A percentile compares a stretch with the other conserved stretches of the same genome.
Conservation (phyloP, 2,113 vertebrate genomes). For the Nansenia antarctica region DNA sequence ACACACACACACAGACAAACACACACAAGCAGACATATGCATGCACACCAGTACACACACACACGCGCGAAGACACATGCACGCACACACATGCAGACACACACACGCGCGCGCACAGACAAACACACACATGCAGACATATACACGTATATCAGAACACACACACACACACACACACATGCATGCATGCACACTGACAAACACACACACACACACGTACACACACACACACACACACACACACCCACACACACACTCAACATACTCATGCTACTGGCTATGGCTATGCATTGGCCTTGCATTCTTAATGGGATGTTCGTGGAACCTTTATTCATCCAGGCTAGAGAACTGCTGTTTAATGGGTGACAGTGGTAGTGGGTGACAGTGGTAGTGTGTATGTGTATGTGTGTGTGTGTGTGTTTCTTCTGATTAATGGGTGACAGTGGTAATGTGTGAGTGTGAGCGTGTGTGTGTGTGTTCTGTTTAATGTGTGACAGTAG, state of each 20-base stretch:
- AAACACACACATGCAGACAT: not conserved
- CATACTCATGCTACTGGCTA: not conserved
- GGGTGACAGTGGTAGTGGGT: too few relatives aligned
- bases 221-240: conserved; percentile 1
- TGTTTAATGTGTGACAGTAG: too few relatives aligned
- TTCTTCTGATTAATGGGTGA: too few relatives aligned
- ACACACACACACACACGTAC: not conserved
- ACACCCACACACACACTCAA: not conserved
- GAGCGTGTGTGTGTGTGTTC: too few relatives aligned
- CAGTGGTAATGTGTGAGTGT: too few relatives aligned
- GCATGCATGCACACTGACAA: not conserved
- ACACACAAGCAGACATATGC: not conserved
- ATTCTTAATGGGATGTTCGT: too few relatives aligned
- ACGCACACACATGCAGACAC: not conserved
- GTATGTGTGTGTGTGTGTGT: too few relatives aligned
- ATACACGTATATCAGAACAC: too few relatives aligned
- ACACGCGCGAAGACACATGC: not conserved
- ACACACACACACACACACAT: not conserved
- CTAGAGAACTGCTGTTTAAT: too few relatives aligned
- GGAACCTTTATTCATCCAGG: too few relatives aligned
- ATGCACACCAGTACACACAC: conserved; percentile 42
- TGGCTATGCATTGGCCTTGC: too few relatives aligned
- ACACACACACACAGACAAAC: conserved; percentile 46
- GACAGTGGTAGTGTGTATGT: too few relatives aligned
- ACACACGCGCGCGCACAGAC: not conserved